These are phyloP conservation scores for Novumbra hubbsi DNA, from an alignment of 2,797 vertebrate species.

Conservation along the genomic window DNA sequence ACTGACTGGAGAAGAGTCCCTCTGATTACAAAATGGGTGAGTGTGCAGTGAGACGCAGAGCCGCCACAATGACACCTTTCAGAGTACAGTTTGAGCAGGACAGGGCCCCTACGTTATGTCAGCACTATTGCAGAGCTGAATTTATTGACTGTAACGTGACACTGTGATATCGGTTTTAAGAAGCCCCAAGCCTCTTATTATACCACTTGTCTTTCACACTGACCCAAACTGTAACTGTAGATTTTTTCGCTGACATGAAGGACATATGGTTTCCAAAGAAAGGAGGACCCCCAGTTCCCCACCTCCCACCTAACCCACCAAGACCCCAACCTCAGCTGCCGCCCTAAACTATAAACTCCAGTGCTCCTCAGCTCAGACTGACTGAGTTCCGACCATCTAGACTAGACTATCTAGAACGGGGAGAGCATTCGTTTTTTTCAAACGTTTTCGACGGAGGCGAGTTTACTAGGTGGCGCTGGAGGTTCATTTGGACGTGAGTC, in stretches of 20 bases:
- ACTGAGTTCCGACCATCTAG: slow-evolving; percentile 11
- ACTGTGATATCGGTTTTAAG: slow-evolving; percentile 71
- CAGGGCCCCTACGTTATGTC: slow-evolving; percentile 73
- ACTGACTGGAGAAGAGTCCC: slow-evolving; percentile 52
- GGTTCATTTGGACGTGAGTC: slow-evolving; percentile 48
- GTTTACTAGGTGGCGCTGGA: slow-evolving; percentile 53
- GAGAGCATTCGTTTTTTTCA: slow-evolving; percentile 3
- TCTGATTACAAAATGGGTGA: slow-evolving; percentile 58
- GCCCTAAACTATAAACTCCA: slow-evolving; percentile 48
- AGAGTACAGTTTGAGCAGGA: slow-evolving; percentile 41
- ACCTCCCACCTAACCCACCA: neutral
- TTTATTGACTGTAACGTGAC: slow-evolving; percentile 77
- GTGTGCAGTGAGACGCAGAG: slow-evolving; percentile 18
- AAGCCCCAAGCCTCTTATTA: slow-evolving; percentile 61
- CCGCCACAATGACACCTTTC: slow-evolving; percentile 47
- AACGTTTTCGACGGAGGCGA: slow-evolving; percentile 42
- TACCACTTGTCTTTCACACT: slow-evolving; percentile 74
- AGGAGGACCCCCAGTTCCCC: slow-evolving; percentile 31
- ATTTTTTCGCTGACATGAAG: slow-evolving; percentile 67
- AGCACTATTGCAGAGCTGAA: slow-evolving; percentile 65
- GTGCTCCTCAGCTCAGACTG: slow-evolving; percentile 42
- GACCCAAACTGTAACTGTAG: slow-evolving; percentile 72
- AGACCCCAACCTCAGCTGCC: slow-evolving; percentile 12
- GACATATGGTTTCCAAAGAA: slow-evolving; percentile 74
- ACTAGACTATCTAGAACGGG: slow-evolving; percentile 6